phyloP scores from a whole-genome alignment of 2,888 invertebrate genomes.

The Macrophya annulata region DNA sequence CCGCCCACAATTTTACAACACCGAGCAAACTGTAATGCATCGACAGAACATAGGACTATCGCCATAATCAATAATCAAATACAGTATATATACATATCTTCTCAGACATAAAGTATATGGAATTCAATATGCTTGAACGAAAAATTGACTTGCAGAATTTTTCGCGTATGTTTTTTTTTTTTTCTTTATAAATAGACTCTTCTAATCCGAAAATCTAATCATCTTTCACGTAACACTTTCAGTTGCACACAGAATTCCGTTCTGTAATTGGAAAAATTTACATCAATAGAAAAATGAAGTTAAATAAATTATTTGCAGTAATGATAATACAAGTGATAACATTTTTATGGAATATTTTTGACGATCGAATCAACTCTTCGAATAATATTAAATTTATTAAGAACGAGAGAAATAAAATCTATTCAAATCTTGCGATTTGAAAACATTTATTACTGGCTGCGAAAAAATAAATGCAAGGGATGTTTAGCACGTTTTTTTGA shows the following conservation, averaged over 20 bases:
- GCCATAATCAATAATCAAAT: conserved; percentile 12
- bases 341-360: background rate
- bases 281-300: background rate
- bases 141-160: conserved; percentile 3
- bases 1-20: background rate
- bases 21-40: background rate
- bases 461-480: no score
- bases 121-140: conserved; percentile 39
- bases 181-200: conserved; percentile 20
- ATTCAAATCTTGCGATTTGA: background rate
- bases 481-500: no score
- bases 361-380: background rate
- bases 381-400: background rate
- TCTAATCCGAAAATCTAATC: background rate
- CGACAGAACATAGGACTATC: background rate
- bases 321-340: background rate
- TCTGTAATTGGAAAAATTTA: background rate
- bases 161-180: conserved; percentile 10
- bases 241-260: background rate
- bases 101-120: conserved; percentile 5
- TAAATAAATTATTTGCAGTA: background rate
- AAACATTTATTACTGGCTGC: background rate
- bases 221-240: background rate
- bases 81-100: conserved; percentile 8
- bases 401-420: background rate